These are phyloP conservation scores for Phallusia fumigata DNA, from an alignment of 23 tunicate genomes.

Conservation along the genomic window DNA sequence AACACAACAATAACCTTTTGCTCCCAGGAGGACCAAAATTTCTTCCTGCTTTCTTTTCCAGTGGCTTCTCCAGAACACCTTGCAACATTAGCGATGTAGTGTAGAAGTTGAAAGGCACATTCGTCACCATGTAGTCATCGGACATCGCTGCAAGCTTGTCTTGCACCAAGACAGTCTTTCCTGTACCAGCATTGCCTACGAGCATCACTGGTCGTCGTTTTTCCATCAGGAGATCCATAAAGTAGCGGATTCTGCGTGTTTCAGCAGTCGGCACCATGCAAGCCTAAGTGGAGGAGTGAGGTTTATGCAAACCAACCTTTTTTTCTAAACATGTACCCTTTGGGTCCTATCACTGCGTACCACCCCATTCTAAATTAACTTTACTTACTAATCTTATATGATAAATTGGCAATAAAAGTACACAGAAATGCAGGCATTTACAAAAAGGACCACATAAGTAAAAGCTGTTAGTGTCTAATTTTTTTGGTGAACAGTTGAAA, in stretches of 20 bases:
- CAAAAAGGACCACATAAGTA: no score
- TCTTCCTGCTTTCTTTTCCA: conserved; percentile 98
- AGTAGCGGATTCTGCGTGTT: conserved; percentile 90
- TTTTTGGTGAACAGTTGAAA: no score
- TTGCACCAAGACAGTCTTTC: conserved; percentile 95
- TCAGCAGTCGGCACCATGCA: conserved; percentile 98
- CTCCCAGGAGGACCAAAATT: conserved; percentile 98
- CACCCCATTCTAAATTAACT: no score
- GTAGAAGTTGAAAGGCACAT: conserved; percentile 98
- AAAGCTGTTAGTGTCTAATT: no score
- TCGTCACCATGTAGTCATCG: conserved; percentile 92
- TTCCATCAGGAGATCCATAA: conserved; percentile 97
- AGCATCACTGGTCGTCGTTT: conserved; percentile 91
- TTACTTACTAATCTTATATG: no score
- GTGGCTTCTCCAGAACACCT: conserved; percentile 89
- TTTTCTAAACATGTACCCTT: no score
- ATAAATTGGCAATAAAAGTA: no score
- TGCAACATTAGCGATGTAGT: conserved; percentile 97
- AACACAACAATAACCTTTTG: conserved; percentile 44
- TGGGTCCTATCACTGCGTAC: no score
- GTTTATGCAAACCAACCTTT: background rate
- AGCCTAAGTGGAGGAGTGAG: conserved; percentile 35
- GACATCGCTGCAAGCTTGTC: conserved; percentile 74
- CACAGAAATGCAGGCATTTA: no score
- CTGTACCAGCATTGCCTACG: conserved; percentile 96